Evolutionary conservation across 2,888 invertebrate genomes (phyloP), one percentile per base, ranked within the genome.

Genomic region (Nephrocerus scutellatus): DNA sequence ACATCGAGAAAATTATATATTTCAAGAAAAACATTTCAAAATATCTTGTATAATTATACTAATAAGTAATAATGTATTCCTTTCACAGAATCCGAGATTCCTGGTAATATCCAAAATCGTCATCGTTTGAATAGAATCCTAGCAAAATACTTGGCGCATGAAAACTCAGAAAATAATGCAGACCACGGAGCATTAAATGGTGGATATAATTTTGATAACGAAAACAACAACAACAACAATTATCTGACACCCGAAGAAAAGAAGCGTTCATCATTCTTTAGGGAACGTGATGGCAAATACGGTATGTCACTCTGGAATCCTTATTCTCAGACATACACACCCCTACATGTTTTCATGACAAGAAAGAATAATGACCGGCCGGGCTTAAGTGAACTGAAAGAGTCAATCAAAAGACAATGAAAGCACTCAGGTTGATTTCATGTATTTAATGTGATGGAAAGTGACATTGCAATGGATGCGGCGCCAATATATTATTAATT

Each of bases 231-330:
- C 43, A 44, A 49, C n/a, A 6, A 41, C 18, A 55, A 55, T 32
- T 57, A 53, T 42, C 46, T 47, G 13, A n/a, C n/a, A n/a, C 40
- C 45, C 14, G 57, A 62, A 25, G 62, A 63, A 39, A 61, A 62
- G 46, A 58, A 60, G 26, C 65, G 66, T 41, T 50, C 57, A 28
- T 62, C 65, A 26, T 51, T 58, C 37, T 68, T 67, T 52, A 62
- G 66, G 39, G 66, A 68, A 52, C 58, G 68, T 48, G 62, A 62
- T 39, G 60, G 57, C 49, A 59, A 62, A 45, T 60, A 57, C 47
- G 66, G 65, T 66, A 57, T 60, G 63, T 59, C 42, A n/a, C n/a
- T n/a, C n/a, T n/a, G n/a, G n/a, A n/a, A n/a, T n/a, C n/a, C n/a
- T n/a, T n/a, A n/a, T n/a, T n/a, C n/a, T n/a, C n/a, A n/a, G n/a